A percentile compares a stretch with the other conserved stretches of the same genome.
Evolutionary conservation across 2,888 invertebrate species (phyloP).

Genomic region (Eubasilissa splendida): DNA sequence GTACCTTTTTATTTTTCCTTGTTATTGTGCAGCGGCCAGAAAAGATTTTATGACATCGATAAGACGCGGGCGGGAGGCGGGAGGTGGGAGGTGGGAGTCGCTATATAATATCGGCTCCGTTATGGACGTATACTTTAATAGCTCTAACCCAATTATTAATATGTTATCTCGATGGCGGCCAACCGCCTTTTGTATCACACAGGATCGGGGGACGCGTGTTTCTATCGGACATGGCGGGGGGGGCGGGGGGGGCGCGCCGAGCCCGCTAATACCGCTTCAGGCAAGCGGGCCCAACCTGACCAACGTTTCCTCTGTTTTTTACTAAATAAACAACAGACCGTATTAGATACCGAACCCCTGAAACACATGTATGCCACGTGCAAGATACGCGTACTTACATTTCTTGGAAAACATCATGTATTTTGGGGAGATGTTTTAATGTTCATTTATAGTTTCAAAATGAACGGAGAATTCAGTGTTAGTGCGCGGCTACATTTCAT

Average conservation of each 20-base stretch:
- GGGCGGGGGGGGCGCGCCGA: background rate
- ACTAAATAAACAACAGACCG: too few relatives aligned
- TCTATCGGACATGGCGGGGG: conserved; percentile 42
- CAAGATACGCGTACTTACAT: too few relatives aligned
- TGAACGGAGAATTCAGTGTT: too few relatives aligned
- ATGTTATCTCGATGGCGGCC: conserved; percentile 57
- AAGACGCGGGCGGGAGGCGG: conserved; percentile 42
- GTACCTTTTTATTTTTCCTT: conserved; percentile 58
- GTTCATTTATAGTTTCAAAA: too few relatives aligned
- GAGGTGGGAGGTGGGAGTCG: background rate
- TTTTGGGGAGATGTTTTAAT: too few relatives aligned
- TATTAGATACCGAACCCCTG: too few relatives aligned
- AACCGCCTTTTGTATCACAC: conserved; percentile 43
- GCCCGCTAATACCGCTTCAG: conserved; percentile 8
- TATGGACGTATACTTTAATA: conserved; percentile 57
- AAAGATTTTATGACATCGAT: conserved; percentile 59
- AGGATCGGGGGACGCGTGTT: conserved; percentile 40
- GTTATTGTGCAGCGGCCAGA: conserved; percentile 59
- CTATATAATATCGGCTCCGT: conserved; percentile 57
- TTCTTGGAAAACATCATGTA: too few relatives aligned
- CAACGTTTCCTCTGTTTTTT: too few relatives aligned
- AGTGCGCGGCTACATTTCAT: too few relatives aligned
- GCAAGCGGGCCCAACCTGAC: too few relatives aligned
- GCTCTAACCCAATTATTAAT: conserved; percentile 58
- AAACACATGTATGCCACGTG: too few relatives aligned